A percentile compares a stretch with the other conserved stretches of the same genome.
Evolutionary conservation across 2,797 vertebrate species (phyloP).

Genomic region (Typhlichthys subterraneus): DNA sequence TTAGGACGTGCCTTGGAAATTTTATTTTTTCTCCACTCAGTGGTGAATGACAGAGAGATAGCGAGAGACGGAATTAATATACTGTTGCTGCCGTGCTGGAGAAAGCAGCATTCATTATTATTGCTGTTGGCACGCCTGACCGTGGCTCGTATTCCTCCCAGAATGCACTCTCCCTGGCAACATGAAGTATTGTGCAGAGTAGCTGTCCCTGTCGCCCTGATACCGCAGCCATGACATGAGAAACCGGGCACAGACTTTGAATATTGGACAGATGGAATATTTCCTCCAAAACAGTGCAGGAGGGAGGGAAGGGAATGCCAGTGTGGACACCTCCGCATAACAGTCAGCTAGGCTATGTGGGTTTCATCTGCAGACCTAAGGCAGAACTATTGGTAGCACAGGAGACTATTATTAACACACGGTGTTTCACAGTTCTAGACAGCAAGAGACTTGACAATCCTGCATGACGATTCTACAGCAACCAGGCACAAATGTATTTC

Average conservation of each 20-base stretch:
- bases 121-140: slow-evolving; percentile 46
- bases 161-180: slow-evolving; percentile 58
- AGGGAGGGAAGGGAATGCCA: slow-evolving; percentile 18
- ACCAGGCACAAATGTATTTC: slow-evolving; percentile 62
- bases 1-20: slow-evolving; percentile 75
- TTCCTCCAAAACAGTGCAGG: slow-evolving; percentile 31
- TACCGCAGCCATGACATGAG: slow-evolving; percentile 51
- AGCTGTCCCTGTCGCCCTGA: slow-evolving; percentile 14
- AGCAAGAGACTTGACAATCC: slow-evolving; percentile 38
- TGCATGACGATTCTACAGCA: slow-evolving; percentile 62
- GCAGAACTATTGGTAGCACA: slow-evolving; percentile 17
- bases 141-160: slow-evolving; percentile 46
- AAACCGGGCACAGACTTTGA: slow-evolving; percentile 37
- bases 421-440: slow-evolving; percentile 21
- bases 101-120: slow-evolving; percentile 57
- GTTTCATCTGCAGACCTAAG: slow-evolving; percentile 1
- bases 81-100: slow-evolving; percentile 47
- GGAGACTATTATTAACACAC: slow-evolving; percentile 26
- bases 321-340: slow-evolving; percentile 20
- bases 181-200: slow-evolving; percentile 49
- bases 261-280: slow-evolving; percentile 25
- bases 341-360: slow-evolving; percentile 9
- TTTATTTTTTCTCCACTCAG: slow-evolving; percentile 16
- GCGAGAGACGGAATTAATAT: slow-evolving; percentile 64
- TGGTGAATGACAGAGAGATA: slow-evolving; percentile 61